Evolutionary conservation across 2,888 invertebrate genomes (phyloP).

Genomic region (Clistopyga incitator): DNA sequence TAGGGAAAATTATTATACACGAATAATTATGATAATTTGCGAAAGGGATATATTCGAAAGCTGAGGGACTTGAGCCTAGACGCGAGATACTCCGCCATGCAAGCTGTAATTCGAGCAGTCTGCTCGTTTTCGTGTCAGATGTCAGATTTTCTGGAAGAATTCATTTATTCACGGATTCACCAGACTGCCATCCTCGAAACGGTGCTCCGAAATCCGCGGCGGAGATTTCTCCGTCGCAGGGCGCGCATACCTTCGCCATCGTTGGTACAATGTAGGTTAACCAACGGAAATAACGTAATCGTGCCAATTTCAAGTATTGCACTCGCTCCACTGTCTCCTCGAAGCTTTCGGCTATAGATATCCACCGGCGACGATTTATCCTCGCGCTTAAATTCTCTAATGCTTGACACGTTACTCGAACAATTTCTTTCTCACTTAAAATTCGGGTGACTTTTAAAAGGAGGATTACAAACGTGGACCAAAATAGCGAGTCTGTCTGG

Average conservation of each 20-base stretch:
- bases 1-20: background rate
- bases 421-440: background rate
- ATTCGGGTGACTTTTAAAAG: background rate
- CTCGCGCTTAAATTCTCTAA: background rate
- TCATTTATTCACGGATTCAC: constrained; percentile 79
- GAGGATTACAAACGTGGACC: background rate
- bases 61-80: constrained; percentile 72
- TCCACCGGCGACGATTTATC: constrained; percentile 13
- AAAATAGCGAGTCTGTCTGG: background rate
- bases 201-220: constrained; percentile 32
- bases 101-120: constrained; percentile 81
- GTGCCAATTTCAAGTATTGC: constrained; percentile 75
- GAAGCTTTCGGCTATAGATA: constrained; percentile 32
- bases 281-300: constrained; percentile 80
- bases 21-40: constrained; percentile 10
- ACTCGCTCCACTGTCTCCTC: constrained; percentile 34
- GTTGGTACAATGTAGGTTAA: constrained; percentile 80
- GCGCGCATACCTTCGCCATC: constrained; percentile 19
- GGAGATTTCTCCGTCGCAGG: constrained; percentile 44
- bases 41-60: constrained; percentile 17
- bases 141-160: constrained; percentile 81
- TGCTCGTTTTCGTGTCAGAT: constrained; percentile 81
- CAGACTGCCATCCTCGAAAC: constrained; percentile 56
- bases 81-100: constrained; percentile 81
- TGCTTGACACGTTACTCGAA: background rate